Evolutionary conservation across 2,888 invertebrate genomes (phyloP).

Genomic region (Perithous albicinctus): DNA sequence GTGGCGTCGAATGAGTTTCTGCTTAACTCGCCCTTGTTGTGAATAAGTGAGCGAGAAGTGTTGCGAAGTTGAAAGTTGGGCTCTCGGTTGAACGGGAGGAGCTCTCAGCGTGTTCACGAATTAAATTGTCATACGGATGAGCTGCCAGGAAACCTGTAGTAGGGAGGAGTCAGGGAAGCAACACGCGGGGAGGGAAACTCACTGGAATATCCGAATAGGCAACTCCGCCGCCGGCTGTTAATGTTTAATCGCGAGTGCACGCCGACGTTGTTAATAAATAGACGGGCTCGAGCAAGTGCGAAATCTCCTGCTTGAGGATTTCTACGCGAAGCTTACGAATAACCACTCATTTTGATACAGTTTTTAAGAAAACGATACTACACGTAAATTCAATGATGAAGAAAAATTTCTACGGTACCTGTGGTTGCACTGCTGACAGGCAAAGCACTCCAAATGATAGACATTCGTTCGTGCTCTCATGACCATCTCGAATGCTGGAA

Average conservation of each 20-base stretch:
- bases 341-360: neutral
- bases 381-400: neutral
- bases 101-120: slow-evolving; percentile 75
- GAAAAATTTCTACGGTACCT: slow-evolving; percentile 87
- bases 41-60: slow-evolving; percentile 84
- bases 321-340: slow-evolving; percentile 31
- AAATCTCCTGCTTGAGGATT: slow-evolving; percentile 46
- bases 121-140: slow-evolving; percentile 84
- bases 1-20: slow-evolving; percentile 79
- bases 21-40: slow-evolving; percentile 83
- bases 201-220: slow-evolving; percentile 75
- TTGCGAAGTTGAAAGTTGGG: slow-evolving; percentile 79
- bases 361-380: neutral
- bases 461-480: slow-evolving; percentile 97
- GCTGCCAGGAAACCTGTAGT: slow-evolving; percentile 64
- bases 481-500: slow-evolving; percentile 98
- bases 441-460: slow-evolving; percentile 97
- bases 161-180: slow-evolving; percentile 57
- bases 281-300: slow-evolving; percentile 57
- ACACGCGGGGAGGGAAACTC: slow-evolving; percentile 49
- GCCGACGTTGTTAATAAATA: slow-evolving; percentile 75
- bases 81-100: slow-evolving; percentile 56
- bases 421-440: slow-evolving; percentile 97
- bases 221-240: slow-evolving; percentile 78
- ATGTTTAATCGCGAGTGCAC: slow-evolving; percentile 78